These are phyloP conservation scores for Drosophila nigricruria DNA, from an alignment of 2,888 invertebrate species.

Conservation along the genomic window DNA sequence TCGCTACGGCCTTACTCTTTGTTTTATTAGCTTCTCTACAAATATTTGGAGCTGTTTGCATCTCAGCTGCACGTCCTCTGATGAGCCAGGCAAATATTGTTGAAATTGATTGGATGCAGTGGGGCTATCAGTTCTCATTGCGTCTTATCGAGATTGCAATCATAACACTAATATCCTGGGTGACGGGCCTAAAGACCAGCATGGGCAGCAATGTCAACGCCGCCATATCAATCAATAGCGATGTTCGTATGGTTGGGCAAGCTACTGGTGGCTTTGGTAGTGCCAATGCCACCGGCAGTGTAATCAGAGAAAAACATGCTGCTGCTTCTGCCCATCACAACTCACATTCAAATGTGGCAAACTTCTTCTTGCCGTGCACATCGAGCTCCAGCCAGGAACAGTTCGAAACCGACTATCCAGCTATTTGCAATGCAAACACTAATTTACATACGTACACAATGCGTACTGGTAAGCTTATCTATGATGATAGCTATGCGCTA, in stretches of 20 bases:
- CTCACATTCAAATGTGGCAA: slow-evolving; percentile 87
- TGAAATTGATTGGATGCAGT: slow-evolving; percentile 94
- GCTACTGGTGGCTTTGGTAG: slow-evolving; percentile 29
- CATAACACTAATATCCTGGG: slow-evolving; percentile 94
- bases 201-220: slow-evolving; percentile 82
- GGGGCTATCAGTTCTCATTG: slow-evolving; percentile 95
- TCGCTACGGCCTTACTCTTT: slow-evolving; percentile 94
- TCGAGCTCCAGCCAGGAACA: slow-evolving; percentile 94
- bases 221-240: slow-evolving; percentile 50
- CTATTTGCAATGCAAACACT: slow-evolving; percentile 94
- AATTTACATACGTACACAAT: slow-evolving; percentile 93
- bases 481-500: slow-evolving; percentile 89
- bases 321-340: slow-evolving; percentile 38
- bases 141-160: slow-evolving; percentile 95
- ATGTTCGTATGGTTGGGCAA: slow-evolving; percentile 48
- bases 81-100: slow-evolving; percentile 82
- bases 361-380: slow-evolving; percentile 92
- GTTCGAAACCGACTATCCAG: slow-evolving; percentile 93
- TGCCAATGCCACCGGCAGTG: slow-evolving; percentile 13
- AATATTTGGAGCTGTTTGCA: slow-evolving; percentile 91
- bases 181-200: slow-evolving; percentile 90
- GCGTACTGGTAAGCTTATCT: slow-evolving; percentile 91
- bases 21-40: slow-evolving; percentile 93
- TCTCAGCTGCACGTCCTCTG: slow-evolving; percentile 85
- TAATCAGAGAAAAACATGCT: slow-evolving; percentile 88